These are phyloP conservation scores for Sphaeridia pumilis DNA, from an alignment of 2,888 invertebrate genomes.

Conservation along the genomic window DNA sequence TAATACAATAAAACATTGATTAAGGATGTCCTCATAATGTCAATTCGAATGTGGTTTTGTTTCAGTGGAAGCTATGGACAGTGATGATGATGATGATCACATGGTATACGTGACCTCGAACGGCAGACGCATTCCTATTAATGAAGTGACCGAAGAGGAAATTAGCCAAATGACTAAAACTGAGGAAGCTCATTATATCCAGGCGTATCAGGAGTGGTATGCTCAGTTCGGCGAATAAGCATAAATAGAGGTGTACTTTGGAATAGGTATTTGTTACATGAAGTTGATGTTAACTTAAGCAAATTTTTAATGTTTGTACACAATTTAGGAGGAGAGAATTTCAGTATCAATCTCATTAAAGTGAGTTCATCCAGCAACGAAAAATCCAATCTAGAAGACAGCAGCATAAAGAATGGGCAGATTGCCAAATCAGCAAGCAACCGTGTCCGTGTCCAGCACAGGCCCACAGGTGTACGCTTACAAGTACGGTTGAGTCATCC, in stretches of 20 bases:
- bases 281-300: too few species aligned
- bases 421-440: too few species aligned
- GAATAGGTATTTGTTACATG: too few species aligned
- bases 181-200: slow-evolving; percentile 88
- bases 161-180: slow-evolving; percentile 80
- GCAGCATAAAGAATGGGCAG: too few species aligned
- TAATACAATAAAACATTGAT: not conserved
- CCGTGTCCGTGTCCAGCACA: too few species aligned
- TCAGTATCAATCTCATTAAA: too few species aligned
- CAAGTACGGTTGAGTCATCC: not conserved
- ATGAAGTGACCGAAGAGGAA: slow-evolving; percentile 72
- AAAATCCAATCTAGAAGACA: too few species aligned
- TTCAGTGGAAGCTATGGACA: slow-evolving; percentile 56
- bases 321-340: too few species aligned
- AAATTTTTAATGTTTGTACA: too few species aligned
- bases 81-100: slow-evolving; percentile 58
- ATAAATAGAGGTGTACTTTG: too few species aligned
- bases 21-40: not conserved
- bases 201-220: slow-evolving; percentile 85
- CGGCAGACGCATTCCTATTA: slow-evolving; percentile 63
- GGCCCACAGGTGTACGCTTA: too few species aligned
- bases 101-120: slow-evolving; percentile 72
- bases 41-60: slow-evolving; percentile 13
- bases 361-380: too few species aligned
- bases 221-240: slow-evolving; percentile 68